A percentile compares a stretch with the other conserved stretches of the same genome.
These are phyloP conservation scores for Tipula lateralis DNA, from an alignment of 2,888 invertebrate genomes.

Conservation along the genomic window DNA sequence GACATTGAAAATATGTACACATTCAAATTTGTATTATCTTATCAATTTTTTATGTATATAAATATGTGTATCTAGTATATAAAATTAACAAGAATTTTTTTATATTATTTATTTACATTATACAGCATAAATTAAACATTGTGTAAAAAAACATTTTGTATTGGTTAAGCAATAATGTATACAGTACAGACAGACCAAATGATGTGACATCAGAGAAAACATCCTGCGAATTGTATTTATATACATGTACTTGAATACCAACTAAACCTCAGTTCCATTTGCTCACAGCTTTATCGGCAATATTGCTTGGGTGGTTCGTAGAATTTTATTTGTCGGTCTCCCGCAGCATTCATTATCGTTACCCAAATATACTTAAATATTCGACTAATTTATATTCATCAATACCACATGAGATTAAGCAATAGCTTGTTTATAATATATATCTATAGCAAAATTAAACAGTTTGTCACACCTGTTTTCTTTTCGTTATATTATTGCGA, in stretches of 20 bases:
- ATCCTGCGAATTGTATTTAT: not conserved
- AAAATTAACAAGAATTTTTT: not conserved
- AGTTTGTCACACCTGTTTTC: not conserved
- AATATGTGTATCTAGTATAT: not conserved
- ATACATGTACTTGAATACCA: not conserved
- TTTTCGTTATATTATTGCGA: not conserved
- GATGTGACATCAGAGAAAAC: not conserved
- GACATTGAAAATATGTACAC: conserved; percentile 13
- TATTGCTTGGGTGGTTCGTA: not conserved
- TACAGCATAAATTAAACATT: not conserved
- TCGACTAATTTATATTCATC: not conserved
- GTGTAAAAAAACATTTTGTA: not conserved
- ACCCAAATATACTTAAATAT: not conserved
- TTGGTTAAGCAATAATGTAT: not conserved
- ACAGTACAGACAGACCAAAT: not conserved
- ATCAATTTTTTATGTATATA: not conserved
- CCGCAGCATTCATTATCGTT: not conserved
- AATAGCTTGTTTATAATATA: not conserved
- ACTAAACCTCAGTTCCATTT: not conserved
- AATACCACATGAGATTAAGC: not conserved
- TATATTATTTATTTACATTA: not conserved
- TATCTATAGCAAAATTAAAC: not conserved
- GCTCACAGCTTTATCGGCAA: not conserved
- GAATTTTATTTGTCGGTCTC: not conserved
- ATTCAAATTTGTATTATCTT: not conserved